These are phyloP conservation scores for Fragum fragum DNA, from an alignment of 2,888 invertebrate genomes.

Conservation along the genomic window DNA sequence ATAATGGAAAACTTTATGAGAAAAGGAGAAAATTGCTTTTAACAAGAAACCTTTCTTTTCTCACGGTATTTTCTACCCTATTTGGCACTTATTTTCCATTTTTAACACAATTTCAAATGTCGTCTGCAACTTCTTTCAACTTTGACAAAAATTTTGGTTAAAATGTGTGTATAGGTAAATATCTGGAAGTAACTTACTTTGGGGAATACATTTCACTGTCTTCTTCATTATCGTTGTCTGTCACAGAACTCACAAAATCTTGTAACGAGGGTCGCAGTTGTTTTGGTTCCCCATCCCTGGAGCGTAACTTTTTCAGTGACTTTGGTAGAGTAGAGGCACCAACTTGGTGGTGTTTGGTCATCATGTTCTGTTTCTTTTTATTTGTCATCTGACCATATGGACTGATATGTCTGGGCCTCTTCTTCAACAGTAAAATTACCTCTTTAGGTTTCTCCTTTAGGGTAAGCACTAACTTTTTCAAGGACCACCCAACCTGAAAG, in stretches of 20 bases:
- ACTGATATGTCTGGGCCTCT: constrained; percentile 92
- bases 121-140: no score
- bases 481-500: constrained; percentile 92
- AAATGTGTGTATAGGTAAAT: no score
- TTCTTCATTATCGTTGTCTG: constrained; percentile 38
- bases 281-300: constrained; percentile 78
- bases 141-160: no score
- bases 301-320: constrained; percentile 79
- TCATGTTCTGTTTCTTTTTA: constrained; percentile 75
- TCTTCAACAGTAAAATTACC: constrained; percentile 93
- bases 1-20: constrained; percentile 12
- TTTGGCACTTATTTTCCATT: no score
- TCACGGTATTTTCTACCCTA: constrained; percentile 2
- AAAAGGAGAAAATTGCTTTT: neutral
- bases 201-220: constrained; percentile 72
- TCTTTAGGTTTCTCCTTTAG: constrained; percentile 93
- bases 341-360: constrained; percentile 64
- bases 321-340: constrained; percentile 79
- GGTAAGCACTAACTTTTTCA: constrained; percentile 91
- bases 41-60: neutral
- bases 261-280: constrained; percentile 78
- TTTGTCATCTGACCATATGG: constrained; percentile 90
- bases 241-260: constrained; percentile 76
- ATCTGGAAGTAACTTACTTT: constrained; percentile 79
- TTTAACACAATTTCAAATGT: no score